Evolutionary conservation across 2,113 vertebrate species (phyloP).

Genomic region (Sitta europaea): DNA sequence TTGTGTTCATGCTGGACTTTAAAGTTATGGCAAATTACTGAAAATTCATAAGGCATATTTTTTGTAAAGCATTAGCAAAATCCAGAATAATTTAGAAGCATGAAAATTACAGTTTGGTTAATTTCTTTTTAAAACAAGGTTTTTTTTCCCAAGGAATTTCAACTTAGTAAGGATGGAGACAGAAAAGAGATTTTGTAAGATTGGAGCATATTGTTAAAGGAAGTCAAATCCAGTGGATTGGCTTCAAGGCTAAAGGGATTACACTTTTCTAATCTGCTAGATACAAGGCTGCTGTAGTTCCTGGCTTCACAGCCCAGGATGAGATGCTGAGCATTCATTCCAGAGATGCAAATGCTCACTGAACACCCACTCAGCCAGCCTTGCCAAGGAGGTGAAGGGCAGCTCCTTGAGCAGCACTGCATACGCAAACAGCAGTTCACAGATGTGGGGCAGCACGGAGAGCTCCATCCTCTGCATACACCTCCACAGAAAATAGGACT

Average conservation of each 20-base stretch:
- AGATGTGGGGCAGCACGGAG: not conserved
- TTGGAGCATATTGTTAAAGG: not conserved
- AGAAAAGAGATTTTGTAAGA: not conserved
- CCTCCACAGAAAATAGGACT: not conserved
- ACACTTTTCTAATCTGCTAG: not conserved
- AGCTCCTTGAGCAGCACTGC: not conserved
- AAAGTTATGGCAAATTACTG: not conserved
- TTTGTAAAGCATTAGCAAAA: not conserved
- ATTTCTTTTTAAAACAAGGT: not conserved
- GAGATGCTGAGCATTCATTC: not conserved
- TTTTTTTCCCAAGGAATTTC: not conserved
- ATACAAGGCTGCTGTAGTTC: not conserved
- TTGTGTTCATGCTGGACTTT: fast-evolving
- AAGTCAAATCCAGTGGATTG: not conserved
- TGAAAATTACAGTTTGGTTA: not conserved
- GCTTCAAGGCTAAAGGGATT: not conserved
- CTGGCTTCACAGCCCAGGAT: not conserved
- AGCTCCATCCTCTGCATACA: not conserved
- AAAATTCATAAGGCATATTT: not conserved
- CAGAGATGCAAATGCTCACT: not conserved
- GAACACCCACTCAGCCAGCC: not conserved
- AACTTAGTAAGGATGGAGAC: not conserved
- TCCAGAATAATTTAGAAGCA: not conserved
- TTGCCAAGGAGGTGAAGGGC: not conserved
- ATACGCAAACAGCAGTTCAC: not conserved